Conservation (phyloP, 2,113 vertebrate species). For the Mastomys natalensis region DNA sequence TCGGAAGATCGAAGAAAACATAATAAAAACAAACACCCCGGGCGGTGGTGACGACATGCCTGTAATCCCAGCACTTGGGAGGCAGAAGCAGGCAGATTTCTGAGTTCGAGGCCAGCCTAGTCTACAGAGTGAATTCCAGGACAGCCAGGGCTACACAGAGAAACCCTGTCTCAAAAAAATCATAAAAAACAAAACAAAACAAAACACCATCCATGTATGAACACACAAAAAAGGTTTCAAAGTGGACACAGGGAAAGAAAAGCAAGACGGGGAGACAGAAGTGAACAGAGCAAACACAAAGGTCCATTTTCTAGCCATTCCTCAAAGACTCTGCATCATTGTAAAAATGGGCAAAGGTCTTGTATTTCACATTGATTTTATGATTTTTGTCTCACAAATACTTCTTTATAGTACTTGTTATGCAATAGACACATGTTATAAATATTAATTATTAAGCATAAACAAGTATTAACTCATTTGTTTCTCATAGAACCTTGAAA, state of each 20-base stretch:
- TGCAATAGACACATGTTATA: background rate
- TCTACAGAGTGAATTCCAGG: no score
- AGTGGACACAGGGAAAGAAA: background rate
- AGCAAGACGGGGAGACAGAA: background rate
- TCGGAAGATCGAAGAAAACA: background rate
- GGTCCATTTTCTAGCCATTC: background rate
- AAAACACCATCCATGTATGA: background rate
- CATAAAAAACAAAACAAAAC: background rate
- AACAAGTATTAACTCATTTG: conserved; percentile 28
- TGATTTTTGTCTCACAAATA: conserved; percentile 38
- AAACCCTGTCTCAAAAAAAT: no score
- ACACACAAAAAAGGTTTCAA: background rate
- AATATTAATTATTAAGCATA: background rate
- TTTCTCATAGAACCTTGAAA: background rate
- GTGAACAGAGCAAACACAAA: background rate
- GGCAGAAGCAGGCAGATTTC: no score
- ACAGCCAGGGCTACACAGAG: no score
- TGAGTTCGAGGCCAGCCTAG: no score
- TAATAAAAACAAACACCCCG: background rate
- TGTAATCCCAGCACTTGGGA: no score
- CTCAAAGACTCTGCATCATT: background rate
- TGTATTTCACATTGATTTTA: background rate
- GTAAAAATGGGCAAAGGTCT: background rate
- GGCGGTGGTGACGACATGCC: no score
- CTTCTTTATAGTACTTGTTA: background rate